These are phyloP conservation scores for Tauraco hartlaubi DNA, from an alignment of 2,797 vertebrate species.

Conservation along the genomic window DNA sequence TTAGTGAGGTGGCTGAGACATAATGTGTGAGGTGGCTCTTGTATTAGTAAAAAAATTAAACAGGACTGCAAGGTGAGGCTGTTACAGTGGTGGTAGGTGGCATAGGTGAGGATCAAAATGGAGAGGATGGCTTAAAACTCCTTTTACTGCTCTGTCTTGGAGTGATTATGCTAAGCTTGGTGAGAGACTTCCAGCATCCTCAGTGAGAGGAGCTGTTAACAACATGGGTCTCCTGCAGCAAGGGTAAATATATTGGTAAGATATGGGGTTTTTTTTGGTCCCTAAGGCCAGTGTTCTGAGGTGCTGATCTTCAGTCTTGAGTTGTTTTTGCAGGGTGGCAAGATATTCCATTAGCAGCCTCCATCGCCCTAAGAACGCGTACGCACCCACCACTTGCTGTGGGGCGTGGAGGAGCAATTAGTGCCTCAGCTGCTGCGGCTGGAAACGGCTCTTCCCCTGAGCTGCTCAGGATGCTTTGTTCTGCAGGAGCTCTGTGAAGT, in stretches of 20 bases:
- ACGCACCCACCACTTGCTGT: rapidly evolving
- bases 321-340: background rate
- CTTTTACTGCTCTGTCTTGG: background rate
- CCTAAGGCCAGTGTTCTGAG: background rate
- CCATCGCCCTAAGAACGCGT: rapidly evolving
- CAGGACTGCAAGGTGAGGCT: background rate
- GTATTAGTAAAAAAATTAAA: background rate
- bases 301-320: background rate
- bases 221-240: background rate
- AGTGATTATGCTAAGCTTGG: background rate
- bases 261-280: background rate
- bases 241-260: background rate
- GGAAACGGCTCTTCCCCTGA: background rate
- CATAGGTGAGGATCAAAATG: background rate
- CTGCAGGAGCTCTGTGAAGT: background rate
- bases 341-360: rapidly evolving
- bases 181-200: background rate
- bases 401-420: background rate
- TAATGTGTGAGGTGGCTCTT: background rate
- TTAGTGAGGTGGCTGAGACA: background rate
- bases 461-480: background rate
- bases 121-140: background rate
- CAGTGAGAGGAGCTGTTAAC: background rate
- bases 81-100: background rate
- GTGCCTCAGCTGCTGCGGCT: background rate